Percentiles rank a stretch among this genome's conserved stretches.
phyloP scores from a whole-genome alignment of 2,797 vertebrate species.

The Prionace glauca region DNA sequence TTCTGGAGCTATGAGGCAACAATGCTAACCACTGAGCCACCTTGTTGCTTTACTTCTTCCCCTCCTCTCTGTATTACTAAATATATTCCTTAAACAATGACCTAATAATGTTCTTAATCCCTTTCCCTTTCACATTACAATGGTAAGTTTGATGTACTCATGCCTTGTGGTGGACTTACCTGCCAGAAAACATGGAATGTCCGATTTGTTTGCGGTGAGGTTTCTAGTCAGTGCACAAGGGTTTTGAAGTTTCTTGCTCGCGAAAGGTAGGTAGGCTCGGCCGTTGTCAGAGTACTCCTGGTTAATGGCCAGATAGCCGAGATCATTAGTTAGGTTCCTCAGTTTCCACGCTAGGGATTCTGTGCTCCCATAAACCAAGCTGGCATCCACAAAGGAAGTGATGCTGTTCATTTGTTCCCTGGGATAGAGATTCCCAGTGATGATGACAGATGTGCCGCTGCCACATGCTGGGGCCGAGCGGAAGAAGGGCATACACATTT shows the following conservation, averaged over 20 bases:
- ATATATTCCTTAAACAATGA: neutral
- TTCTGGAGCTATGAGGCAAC: too few relatives aligned
- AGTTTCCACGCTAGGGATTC: conserved; percentile 51
- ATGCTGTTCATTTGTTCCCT: conserved; percentile 71
- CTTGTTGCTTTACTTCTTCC: too few relatives aligned
- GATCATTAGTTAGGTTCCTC: conserved; percentile 55
- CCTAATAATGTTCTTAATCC: neutral
- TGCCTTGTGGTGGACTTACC: neutral
- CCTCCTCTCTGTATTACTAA: neutral
- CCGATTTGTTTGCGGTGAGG: neutral
- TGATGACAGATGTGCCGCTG: conserved; percentile 38
- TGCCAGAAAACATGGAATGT: conserved; percentile 36
- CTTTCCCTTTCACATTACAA: neutral
- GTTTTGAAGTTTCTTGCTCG: conserved; percentile 57
- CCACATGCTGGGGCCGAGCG: conserved; percentile 37
- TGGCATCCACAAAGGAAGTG: conserved; percentile 68
- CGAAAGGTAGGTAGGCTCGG: conserved; percentile 61
- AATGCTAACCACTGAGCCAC: too few relatives aligned
- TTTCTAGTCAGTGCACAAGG: conserved; percentile 57
- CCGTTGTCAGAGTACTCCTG: conserved; percentile 55
- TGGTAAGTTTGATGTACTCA: neutral
- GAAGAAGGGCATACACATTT: conserved; percentile 36
- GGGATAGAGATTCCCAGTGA: conserved; percentile 41
- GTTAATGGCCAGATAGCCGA: conserved; percentile 61
- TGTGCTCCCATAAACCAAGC: conserved; percentile 70